These are phyloP conservation scores for Philonicus albiceps DNA, from an alignment of 2,888 invertebrate species.

Conservation along the genomic window DNA sequence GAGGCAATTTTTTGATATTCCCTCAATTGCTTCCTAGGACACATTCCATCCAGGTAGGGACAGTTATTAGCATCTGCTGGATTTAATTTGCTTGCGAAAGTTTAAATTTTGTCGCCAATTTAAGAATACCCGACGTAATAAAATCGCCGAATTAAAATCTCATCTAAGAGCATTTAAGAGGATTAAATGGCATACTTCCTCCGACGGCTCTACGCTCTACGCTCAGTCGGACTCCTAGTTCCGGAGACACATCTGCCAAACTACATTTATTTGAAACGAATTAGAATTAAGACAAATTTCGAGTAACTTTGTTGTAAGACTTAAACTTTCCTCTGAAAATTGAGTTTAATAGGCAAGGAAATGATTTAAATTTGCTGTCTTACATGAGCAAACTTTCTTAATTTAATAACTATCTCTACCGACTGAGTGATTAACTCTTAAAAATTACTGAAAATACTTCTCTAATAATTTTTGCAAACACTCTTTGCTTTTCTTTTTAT, in stretches of 20 bases:
- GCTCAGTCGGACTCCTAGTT: background rate
- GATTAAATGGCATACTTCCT: background rate
- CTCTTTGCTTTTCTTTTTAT: background rate
- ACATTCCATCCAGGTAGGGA: background rate
- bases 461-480: too few relatives aligned
- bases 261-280: slow-evolving; percentile 12
- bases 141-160: slow-evolving; percentile 48
- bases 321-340: background rate
- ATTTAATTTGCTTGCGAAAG: slow-evolving; percentile 47
- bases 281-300: slow-evolving; percentile 1
- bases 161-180: slow-evolving; percentile 37
- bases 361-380: slow-evolving; percentile 14
- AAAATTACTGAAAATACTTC: background rate
- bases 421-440: background rate
- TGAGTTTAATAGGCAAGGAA: background rate
- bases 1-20: slow-evolving; percentile 26
- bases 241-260: background rate
- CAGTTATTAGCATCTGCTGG: slow-evolving; percentile 47
- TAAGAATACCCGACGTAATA: slow-evolving; percentile 40
- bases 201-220: too few relatives aligned
- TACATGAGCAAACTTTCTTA: slow-evolving; percentile 10
- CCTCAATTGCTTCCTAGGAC: slow-evolving; percentile 8
- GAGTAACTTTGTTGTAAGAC: background rate
- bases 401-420: background rate
- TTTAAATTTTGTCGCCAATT: slow-evolving; percentile 45